Conservation (phyloP, 2,888 invertebrate genomes). For the Drosophila percnosoma region DNA sequence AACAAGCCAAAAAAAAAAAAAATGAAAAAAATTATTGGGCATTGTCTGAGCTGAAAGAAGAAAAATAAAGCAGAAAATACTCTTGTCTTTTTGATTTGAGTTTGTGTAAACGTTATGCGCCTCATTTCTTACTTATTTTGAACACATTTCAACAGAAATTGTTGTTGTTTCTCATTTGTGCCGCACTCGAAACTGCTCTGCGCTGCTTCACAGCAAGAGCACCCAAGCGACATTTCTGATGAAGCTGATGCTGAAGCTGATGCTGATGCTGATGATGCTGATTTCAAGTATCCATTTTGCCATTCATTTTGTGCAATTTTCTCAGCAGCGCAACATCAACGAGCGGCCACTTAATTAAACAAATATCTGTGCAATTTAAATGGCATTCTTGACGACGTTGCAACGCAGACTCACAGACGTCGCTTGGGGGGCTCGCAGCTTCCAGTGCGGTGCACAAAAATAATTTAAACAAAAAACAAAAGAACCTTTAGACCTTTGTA, state of each 20-base stretch:
- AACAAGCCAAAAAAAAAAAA: slow-evolving; percentile 4
- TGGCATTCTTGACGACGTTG: slow-evolving; percentile 53
- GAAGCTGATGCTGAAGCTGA: slow-evolving; percentile 20
- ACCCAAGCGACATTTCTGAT: slow-evolving; percentile 22
- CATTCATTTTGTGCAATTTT: slow-evolving; percentile 64
- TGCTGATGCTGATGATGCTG: slow-evolving; percentile 15
- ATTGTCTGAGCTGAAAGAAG: slow-evolving; percentile 33
- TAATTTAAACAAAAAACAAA: slow-evolving; percentile 28
- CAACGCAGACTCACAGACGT: not conserved
- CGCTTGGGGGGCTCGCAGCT: slow-evolving; percentile 27
- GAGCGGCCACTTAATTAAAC: slow-evolving; percentile 70
- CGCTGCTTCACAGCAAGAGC: slow-evolving; percentile 7
- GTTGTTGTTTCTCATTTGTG: slow-evolving; percentile 72
- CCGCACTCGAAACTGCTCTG: slow-evolving; percentile 61
- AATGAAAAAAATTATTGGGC: slow-evolving; percentile 25
- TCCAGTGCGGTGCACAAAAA: slow-evolving; percentile 58
- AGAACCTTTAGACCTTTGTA: slow-evolving; percentile 55
- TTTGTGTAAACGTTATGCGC: slow-evolving; percentile 52
- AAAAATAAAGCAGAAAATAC: slow-evolving; percentile 47
- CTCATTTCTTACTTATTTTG: slow-evolving; percentile 53
- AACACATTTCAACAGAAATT: slow-evolving; percentile 75
- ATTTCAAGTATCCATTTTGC: slow-evolving; percentile 53
- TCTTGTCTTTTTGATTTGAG: slow-evolving; percentile 55
- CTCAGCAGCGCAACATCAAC: slow-evolving; percentile 46
- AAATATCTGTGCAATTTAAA: slow-evolving; percentile 73